Evolutionary conservation across 2,888 invertebrate genomes (phyloP), one percentile per base, ranked within the genome.

Genomic region (Sycophila texana): DNA sequence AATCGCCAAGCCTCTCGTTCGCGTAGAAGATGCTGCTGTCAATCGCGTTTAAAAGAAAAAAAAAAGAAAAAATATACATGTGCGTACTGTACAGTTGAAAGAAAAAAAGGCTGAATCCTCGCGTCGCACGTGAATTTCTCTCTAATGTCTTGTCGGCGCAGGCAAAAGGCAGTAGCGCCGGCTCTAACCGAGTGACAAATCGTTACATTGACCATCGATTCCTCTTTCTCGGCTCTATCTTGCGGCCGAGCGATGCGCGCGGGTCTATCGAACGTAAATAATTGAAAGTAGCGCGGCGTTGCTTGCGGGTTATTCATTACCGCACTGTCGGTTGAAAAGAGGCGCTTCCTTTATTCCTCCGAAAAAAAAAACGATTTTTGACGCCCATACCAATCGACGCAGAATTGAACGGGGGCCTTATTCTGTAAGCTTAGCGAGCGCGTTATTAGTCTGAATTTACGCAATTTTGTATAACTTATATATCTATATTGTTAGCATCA

Each of bases 151-250:
- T 39, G 39, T 39, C 39, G 39, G 39, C 39, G 39, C 39, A 39
- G 63, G 20, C 26, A 30, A 30, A 63, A 30, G 58, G 30, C 47
- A 18, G 26, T 60, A 57, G 49, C 53, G 63, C 22, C 18, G 22
- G 65, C n/a, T 49, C 53, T n/a, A 55, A 14, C 13, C 60, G 18
- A 61, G 73, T 74, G 79, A 79, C 79, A 79, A 80, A 80, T 80
- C 70, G 77, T 66, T 80, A 80, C 77, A 77, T 80, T 70, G 76
- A 57, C 67, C 73, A 53, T 51, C 80, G 68, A 73, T 77, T 20
- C 61, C 68, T 55, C 22, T 76, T n/a, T 26, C 61, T 60, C 20
- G 16, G 16, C 20, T 16, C 63, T 20, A 22, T 71, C 47, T 39
- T 16, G 26, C 75, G 16, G 66, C 16, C 14, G 49, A 16, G 13